Conservation (phyloP, 2,888 invertebrate species). For the Drosophila neonasuta region DNA sequence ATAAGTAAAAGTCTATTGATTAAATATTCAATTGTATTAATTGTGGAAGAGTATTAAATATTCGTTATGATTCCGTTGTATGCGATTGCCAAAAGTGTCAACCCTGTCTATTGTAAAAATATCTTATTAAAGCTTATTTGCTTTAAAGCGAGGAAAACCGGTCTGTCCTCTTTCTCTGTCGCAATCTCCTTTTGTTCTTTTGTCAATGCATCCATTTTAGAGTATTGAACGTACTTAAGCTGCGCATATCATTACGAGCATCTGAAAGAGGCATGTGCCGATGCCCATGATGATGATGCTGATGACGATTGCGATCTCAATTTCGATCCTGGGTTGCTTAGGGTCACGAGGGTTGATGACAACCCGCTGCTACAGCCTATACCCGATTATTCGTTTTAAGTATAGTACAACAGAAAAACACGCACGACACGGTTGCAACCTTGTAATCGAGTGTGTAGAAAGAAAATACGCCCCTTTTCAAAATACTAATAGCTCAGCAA, state of each 20-base stretch:
- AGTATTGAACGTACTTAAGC: conserved; percentile 46
- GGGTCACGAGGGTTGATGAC: conserved; percentile 43
- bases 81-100: conserved; percentile 20
- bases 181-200: neutral
- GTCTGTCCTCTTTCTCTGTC: conserved; percentile 2
- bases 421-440: conserved; percentile 34
- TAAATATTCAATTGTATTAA: neutral
- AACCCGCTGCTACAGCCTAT: conserved; percentile 25
- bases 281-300: conserved; percentile 21
- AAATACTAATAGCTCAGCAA: conserved; percentile 62
- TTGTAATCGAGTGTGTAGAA: conserved; percentile 24
- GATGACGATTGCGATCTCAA: conserved; percentile 23
- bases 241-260: conserved; percentile 57
- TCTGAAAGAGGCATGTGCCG: conserved; percentile 53
- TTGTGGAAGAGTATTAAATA: conserved; percentile 21
- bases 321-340: conserved; percentile 20
- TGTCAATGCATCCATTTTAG: conserved; percentile 31
- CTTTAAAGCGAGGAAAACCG: conserved; percentile 45
- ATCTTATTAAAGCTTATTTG: conserved; percentile 50
- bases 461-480: conserved; percentile 49
- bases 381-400: conserved; percentile 25
- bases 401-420: conserved; percentile 20
- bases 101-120: conserved; percentile 35
- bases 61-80: neutral
- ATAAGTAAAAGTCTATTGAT: no score